Evolutionary conservation across 2,888 invertebrate genomes (phyloP), one percentile per base, ranked within the genome.

Genomic region (Erpobdella octoculata): DNA sequence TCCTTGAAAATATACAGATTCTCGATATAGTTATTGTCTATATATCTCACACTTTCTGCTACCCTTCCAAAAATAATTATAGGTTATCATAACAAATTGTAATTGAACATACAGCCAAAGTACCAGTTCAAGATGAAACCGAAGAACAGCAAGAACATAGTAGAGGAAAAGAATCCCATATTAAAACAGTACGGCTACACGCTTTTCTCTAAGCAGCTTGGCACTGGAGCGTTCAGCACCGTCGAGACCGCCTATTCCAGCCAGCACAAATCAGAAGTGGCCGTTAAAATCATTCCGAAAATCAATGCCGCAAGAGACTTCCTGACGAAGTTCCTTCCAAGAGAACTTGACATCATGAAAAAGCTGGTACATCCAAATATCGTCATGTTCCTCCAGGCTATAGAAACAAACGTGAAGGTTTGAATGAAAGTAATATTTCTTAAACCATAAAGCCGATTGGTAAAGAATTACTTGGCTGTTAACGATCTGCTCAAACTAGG

Each of bases 271-370:
- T 74, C 73, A 35, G 77, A 78, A 71, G 80, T 82, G 1, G 82
- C 81, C 0, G 76, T 82, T 15, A 82, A 82, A 76, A 79, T 82
- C 46, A 81, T 82, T 5, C 78, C 78, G 6, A 81, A 80, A 75
- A 76, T 76, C 66, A 78, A 78, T 53, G 81, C 81, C 4, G 80
- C 79, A 2, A 74, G 76, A 5, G 81, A 81, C 61, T 81, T 79
- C 68, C 69, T 81, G 25, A 69, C 68, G 4, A 81, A 81, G 74
- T 82, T 82, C 74, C 75, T 81, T 15, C 81, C 82, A 4, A 77
- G 81, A 58, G 82, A 82, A 75, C 78, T 81, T 9, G 79, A 79
- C 21, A 77, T 79, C 2, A 77, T 81, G 58, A 78, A 78, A 73
- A 73, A 75, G 5, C 71, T 81, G 31, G 76, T 77, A 28, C 81